Evolutionary conservation across 2,113 vertebrate species (phyloP).

Genomic region (Agapornis roseicollis): DNA sequence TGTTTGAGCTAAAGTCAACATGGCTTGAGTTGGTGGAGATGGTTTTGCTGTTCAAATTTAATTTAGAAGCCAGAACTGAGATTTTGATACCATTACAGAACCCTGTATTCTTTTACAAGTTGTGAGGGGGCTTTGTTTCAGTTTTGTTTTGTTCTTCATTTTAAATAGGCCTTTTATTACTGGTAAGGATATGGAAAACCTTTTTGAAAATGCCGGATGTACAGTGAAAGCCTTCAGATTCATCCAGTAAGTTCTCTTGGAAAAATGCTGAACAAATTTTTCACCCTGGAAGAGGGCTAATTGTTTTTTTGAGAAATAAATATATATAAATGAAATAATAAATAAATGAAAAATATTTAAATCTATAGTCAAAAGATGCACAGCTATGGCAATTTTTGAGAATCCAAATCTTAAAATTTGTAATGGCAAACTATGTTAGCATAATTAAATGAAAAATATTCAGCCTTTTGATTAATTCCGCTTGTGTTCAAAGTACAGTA

Average conservation of each 20-base stretch:
- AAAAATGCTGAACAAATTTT: not conserved
- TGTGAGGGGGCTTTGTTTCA: not conserved
- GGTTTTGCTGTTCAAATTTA: not conserved
- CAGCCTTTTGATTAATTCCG: not conserved
- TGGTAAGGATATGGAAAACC: constrained; percentile 81
- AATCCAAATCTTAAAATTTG: not conserved
- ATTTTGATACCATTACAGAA: not conserved
- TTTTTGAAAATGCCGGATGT: constrained; percentile 80
- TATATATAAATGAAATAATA: not conserved
- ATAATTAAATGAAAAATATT: not conserved
- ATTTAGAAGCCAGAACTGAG: not conserved
- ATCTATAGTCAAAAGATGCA: not conserved
- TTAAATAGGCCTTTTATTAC: constrained; percentile 78
- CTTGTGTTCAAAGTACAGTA: not conserved
- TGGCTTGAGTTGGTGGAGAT: not conserved
- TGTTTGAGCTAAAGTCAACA: not conserved
- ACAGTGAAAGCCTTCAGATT: constrained; percentile 84
- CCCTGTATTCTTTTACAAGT: not conserved
- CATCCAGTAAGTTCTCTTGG: constrained; percentile 77
- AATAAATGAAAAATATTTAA: not conserved
- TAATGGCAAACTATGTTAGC: not conserved
- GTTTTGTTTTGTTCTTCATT: not conserved
- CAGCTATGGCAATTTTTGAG: not conserved
- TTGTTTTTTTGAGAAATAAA: not conserved
- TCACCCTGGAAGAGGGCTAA: not conserved